Evolutionary conservation across 1,140 invertebrate species (phyloP).

Genomic region (Thaumatotibia leucotreta): DNA sequence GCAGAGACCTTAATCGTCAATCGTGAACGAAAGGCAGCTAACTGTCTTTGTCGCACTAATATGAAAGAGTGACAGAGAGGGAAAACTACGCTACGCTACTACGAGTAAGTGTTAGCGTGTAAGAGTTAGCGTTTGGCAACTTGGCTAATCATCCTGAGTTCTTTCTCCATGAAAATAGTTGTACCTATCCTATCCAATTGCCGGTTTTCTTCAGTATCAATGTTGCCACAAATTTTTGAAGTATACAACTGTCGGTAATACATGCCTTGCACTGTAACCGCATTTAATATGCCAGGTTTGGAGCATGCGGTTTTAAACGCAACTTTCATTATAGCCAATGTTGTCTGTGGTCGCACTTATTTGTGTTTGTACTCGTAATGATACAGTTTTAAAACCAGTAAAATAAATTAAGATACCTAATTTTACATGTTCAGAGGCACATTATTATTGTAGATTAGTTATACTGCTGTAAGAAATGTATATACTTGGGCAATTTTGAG

Average conservation of each 20-base stretch:
- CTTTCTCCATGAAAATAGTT: background rate
- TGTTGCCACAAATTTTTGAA: background rate
- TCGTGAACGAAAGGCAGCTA: too few species aligned
- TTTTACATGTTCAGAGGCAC: too few species aligned
- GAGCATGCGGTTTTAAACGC: background rate
- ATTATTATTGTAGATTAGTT: too few species aligned
- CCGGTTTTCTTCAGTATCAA: background rate
- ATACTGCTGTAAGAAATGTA: too few species aligned
- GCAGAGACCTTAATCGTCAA: too few species aligned
- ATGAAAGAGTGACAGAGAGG: too few species aligned
- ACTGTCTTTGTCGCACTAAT: too few species aligned
- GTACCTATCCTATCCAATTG: background rate
- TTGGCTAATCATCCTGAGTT: too few species aligned
- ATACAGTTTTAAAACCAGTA: background rate
- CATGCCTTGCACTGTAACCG: background rate
- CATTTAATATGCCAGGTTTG: background rate
- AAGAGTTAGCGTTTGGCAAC: too few species aligned
- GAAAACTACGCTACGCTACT: too few species aligned
- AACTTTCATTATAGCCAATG: background rate
- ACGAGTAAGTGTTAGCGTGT: too few species aligned
- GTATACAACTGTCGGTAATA: background rate
- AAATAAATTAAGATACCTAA: background rate
- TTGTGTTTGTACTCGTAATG: background rate
- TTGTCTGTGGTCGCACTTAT: background rate
- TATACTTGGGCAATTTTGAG: too few species aligned